Percentiles rank a stretch among this genome's conserved stretches.
phyloP scores from a whole-genome alignment of 2,113 vertebrate species.

The Peromyscus polionotus region DNA sequence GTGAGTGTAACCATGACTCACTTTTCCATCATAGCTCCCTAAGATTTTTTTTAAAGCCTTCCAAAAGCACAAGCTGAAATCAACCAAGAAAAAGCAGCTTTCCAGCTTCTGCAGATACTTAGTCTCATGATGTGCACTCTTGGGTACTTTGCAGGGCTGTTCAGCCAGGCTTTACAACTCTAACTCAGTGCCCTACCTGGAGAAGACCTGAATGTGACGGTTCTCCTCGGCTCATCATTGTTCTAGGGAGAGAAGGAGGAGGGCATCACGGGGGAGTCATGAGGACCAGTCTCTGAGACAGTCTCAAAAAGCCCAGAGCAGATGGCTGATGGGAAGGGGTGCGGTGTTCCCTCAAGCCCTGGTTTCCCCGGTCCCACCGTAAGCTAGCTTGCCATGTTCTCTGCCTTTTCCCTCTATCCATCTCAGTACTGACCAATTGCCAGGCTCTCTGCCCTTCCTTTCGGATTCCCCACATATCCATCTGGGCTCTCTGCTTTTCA shows the following conservation, averaged over 20 bases:
- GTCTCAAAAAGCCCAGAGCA: neutral
- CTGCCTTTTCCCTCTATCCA: neutral
- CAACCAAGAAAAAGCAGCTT: neutral
- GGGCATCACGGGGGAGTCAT: too few relatives aligned
- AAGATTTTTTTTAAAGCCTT: neutral
- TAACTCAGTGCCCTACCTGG: neutral
- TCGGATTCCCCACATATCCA: neutral
- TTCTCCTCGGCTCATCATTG: neutral
- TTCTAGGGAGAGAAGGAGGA: neutral
- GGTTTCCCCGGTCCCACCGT: neutral
- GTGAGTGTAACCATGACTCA: neutral
- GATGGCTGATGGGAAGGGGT: neutral
- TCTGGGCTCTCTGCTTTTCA: too few relatives aligned
- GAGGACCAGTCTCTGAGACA: neutral
- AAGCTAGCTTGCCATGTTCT: neutral
- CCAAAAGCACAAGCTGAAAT: neutral
- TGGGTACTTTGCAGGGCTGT: neutral
- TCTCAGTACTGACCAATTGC: neutral
- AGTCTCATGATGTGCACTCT: neutral
- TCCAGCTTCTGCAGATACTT: neutral
- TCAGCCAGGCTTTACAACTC: neutral
- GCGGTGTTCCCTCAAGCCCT: too few relatives aligned
- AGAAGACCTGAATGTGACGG: too few relatives aligned
- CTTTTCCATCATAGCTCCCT: neutral
- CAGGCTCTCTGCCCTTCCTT: neutral